Base-by-base conservation (phyloP, 2,113 vertebrate species). In the Periophthalmus modestus region DNA sequence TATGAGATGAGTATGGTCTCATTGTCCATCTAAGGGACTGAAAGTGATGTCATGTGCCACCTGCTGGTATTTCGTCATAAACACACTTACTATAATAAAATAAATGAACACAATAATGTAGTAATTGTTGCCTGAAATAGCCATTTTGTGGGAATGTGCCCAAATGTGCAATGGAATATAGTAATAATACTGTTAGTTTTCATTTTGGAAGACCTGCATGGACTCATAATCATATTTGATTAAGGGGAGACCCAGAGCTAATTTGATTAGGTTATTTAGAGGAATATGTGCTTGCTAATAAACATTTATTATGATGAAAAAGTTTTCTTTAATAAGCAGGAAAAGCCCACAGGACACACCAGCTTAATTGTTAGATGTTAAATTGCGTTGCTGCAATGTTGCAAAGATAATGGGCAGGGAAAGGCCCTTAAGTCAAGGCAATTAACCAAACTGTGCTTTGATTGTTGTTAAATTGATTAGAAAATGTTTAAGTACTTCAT, bases 401-500 rank as follows among this genome's bases (percentile, higher is more conserved):
- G 84, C 90, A 88, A 84, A 89, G 91, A 93, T 94, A 92, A 94
- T 93, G 91, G 91, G 88, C 83, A 89, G 91, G 91, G 86, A 92
- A 92, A 92, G 92, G 89, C 90, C 91, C 91, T 91, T 83, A 87
- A 93, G 91, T 91, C 91, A 88, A 87, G 87, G 85, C 90, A 93
- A 93, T 94, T 92, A 92, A 90, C 89, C 87, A 88, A 92, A 91
- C 90, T 91, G 91, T 90, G 88, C 87, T 89, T 93, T 87, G 89
- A 89, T 91, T 92, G 91, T 93, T 91, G 91, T 92, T 91, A 92
- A 91, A 93, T 89, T 91, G 91, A 93, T 93, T 92, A 92, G 89
- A 92, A 92, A 91, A 87, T 92, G 91, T 92, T 92, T 89, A 93
- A 93, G 90, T 83, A 91, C 82, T 84, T 80, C 77, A 80, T 91